Base-by-base conservation (phyloP, 2,113 vertebrate species). In the Spea multiplicata region DNA sequence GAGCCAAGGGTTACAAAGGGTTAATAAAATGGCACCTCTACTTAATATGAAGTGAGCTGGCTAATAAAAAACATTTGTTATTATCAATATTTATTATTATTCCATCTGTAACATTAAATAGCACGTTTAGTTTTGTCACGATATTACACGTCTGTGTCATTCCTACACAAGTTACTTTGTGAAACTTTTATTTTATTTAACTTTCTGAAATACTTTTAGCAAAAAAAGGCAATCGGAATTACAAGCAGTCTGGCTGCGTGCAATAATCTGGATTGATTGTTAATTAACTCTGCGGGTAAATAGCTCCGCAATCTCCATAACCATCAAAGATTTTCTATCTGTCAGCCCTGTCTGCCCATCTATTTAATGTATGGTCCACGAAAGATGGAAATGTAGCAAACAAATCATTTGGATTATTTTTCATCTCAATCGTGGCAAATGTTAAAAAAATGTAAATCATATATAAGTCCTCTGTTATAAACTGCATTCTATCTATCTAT, bases 271-370 rank as follows among this genome's bases (percentile, higher is more conserved):
- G 84, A 77, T 74, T 0, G 85, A 85, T 80, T 84, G 73, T 61
- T 84, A 68, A 78, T 69, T 86, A 78, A 81, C 83, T 84, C 66
- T 80, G 8, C 81, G 82, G 84, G 76, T 61, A 83, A 85, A 86
- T 50, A 83, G 68, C 46, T 83, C 69, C 50, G n/a, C 16, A 82
- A 78, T 81, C 70, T 86, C 73, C 74, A 50, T 47, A 68, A 76
- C 81, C 71, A 66, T 78, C 81, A 79, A 83, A 48, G 75, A 82
- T 86, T 87, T 14, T 5, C 9, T 82, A 82, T 80, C 73, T 81
- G 69, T 75, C 76, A 83, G 50, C 16, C 50, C 66, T 81, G 71
- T 66, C 71, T 81, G 53, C 76, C 50, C 14, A 78, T 81, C 83
- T 81, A 68, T 70, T 73, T 80, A 73, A 69, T 10, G 47, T 30